Percentiles rank a stretch among this genome's conserved stretches.
Conservation (phyloP, 2,888 invertebrate genomes). For the Kuschelorhynchus macadamiae region DNA sequence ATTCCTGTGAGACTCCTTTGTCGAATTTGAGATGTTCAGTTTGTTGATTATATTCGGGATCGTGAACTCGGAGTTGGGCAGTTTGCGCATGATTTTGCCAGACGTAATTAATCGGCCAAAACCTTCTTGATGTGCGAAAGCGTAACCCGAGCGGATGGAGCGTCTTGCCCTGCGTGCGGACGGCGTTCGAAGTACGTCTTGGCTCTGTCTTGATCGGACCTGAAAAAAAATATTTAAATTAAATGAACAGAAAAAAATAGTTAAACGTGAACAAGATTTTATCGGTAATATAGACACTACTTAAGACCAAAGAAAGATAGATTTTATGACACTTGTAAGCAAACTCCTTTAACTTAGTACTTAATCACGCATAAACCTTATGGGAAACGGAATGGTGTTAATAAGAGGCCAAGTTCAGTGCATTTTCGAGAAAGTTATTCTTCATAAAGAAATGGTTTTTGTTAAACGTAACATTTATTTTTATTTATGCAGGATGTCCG, state of each 20-base stretch:
- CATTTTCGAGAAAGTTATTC: too few species aligned
- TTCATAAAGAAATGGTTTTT: too few species aligned
- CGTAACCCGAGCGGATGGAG: slow-evolving; percentile 96
- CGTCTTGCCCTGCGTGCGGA: slow-evolving; percentile 91
- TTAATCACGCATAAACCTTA: too few species aligned
- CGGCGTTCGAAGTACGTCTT: slow-evolving; percentile 86
- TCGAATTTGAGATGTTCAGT: slow-evolving; percentile 64
- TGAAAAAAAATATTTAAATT: slow-evolving; percentile 59
- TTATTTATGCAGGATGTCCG: too few species aligned
- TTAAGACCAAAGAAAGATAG: too few species aligned
- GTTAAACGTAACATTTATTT: too few species aligned
- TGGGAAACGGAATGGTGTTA: too few species aligned
- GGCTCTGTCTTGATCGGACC: slow-evolving; percentile 78
- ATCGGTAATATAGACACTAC: too few species aligned
- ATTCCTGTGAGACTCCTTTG: slow-evolving; percentile 51
- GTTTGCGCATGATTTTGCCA: slow-evolving; percentile 93
- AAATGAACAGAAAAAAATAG: background rate
- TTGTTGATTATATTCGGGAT: slow-evolving; percentile 73
- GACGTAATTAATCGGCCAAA: slow-evolving; percentile 97
- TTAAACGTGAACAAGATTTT: background rate
- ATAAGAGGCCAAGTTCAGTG: too few species aligned
- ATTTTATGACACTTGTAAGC: too few species aligned
- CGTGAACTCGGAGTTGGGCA: slow-evolving; percentile 84
- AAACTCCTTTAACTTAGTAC: too few species aligned
- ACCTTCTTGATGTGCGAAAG: slow-evolving; percentile 98